Evolutionary conservation across 64 coral and sea anemone species (phyloP).

Genomic region (Dendrophyllia cribrosa): DNA sequence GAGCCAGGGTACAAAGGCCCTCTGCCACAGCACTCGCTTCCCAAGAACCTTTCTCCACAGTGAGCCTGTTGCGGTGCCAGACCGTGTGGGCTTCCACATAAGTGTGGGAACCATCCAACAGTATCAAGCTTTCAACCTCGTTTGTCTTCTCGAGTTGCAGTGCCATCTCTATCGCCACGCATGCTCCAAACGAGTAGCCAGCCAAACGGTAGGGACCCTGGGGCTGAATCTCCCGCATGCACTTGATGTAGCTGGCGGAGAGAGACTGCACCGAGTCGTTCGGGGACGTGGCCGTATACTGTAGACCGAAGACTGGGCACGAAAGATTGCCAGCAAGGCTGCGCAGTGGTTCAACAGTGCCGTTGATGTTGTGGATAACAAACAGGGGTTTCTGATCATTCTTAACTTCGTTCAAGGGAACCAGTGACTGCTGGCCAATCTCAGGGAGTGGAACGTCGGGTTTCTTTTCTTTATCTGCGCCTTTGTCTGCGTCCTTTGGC

Average conservation of each 20-base stretch:
- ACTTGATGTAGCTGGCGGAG: constrained; percentile 66
- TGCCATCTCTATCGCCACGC: constrained; percentile 83
- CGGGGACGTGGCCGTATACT: constrained; percentile 60
- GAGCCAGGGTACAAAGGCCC: constrained; percentile 41
- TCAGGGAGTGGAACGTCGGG: neutral
- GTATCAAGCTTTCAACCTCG: constrained; percentile 70
- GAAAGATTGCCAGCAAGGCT: constrained; percentile 63
- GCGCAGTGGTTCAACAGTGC: constrained; percentile 76
- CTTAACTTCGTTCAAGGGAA: constrained; percentile 72
- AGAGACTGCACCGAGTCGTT: constrained; percentile 54
- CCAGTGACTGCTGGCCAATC: constrained; percentile 1
- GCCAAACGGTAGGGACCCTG: constrained; percentile 70
- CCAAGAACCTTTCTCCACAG: constrained; percentile 50
- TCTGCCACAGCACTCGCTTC: constrained; percentile 64
- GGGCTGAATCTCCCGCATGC: constrained; percentile 61
- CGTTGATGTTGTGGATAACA: constrained; percentile 81
- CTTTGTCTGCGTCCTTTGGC: neutral
- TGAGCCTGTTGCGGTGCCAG: constrained; percentile 70
- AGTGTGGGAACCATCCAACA: constrained; percentile 82
- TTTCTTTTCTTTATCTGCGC: constrained; percentile 7
- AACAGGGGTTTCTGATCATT: constrained; percentile 77
- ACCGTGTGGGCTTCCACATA: constrained; percentile 76
- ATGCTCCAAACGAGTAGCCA: constrained; percentile 91
- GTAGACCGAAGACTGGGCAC: constrained; percentile 72
- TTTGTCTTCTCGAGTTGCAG: constrained; percentile 85